Evolutionary conservation across 2,113 vertebrate genomes (phyloP).

Genomic region (Apeltes quadracus): DNA sequence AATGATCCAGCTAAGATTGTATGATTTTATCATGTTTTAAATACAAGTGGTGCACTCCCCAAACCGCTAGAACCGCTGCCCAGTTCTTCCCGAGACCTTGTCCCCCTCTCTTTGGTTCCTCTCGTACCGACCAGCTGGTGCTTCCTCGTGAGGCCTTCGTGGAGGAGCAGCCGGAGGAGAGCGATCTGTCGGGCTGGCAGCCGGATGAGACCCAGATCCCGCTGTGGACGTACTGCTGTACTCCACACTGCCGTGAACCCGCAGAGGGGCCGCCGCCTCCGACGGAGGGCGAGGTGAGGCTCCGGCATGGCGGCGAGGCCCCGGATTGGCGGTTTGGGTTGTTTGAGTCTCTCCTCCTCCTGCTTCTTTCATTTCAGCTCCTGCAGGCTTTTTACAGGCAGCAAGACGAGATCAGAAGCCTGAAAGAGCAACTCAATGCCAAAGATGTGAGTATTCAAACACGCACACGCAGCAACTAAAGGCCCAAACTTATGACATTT

Average conservation of each 20-base stretch:
- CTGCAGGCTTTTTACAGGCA: conserved; percentile 89
- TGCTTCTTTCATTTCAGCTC: conserved; percentile 76
- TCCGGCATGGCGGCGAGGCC: rapidly evolving
- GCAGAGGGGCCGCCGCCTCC: conserved; percentile 55
- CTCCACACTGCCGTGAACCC: conserved; percentile 69
- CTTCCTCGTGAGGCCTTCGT: conserved; percentile 38
- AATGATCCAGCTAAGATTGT: no score
- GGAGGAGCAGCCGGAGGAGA: conserved; percentile 62
- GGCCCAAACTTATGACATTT: not conserved
- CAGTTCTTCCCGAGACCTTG: not conserved
- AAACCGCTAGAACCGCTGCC: not conserved
- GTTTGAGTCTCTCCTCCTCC: not conserved
- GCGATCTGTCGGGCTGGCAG: conserved; percentile 75
- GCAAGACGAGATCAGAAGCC: conserved; percentile 87
- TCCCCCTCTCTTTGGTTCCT: not conserved
- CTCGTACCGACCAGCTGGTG: not conserved
- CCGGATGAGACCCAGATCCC: conserved; percentile 73
- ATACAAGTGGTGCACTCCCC: not conserved
- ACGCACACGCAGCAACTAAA: not conserved
- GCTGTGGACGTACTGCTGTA: conserved; percentile 57
- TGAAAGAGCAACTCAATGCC: conserved; percentile 83
- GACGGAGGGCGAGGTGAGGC: conserved; percentile 61
- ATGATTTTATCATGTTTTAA: no score
- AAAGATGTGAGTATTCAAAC: conserved; percentile 69
- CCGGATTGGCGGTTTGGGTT: not conserved